Base-by-base conservation (phyloP, 2,888 invertebrate species). In the Macaria notata region DNA sequence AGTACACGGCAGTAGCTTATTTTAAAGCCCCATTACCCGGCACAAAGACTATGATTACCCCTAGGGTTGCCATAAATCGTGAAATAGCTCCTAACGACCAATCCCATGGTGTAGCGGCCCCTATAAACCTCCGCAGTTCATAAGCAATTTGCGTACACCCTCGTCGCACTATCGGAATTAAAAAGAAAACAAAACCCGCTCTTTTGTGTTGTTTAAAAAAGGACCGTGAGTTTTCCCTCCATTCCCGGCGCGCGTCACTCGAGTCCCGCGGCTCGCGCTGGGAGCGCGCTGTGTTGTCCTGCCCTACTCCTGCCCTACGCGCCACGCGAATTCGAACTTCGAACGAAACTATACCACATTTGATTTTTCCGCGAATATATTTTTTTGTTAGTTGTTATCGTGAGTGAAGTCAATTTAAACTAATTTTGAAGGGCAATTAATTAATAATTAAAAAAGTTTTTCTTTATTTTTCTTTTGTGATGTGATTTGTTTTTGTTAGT, bases 231-330 rank as follows among this genome's bases (percentile, higher is more conserved):
- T 56, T 57, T 51, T 62, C 61, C 62, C 61, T 59, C 61, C 61
- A 60, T 59, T 61, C 65, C 63, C 50, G 52, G 55, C 31, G 51
- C 50, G 56, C 19, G 51, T 67, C 71, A 64, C 75, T 66, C 70
- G 67, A 62, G 72, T 75, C 76, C 78, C 78, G 83, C 68, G 75
- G 68, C 68, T 75, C 78, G 78, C 49, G 71, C 19, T 19, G 78
- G 78, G 81, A 78, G 71, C 75, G 79, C 80, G 76, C 19, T 19
- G 19, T 19, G 76, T n/a, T n/a, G n/a, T n/a, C n/a, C n/a, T n/a
- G n/a, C n/a, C n/a, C 80, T 85, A 79, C 72, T 71, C 72, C 64
- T 69, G 51, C 51, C 38, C 53, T 57, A 66, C 31, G 56, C 60
- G 55, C 60, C 66, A 55, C 56, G 52, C 55, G 61, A 68, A 70